phyloP scores from a whole-genome alignment of 2,113 vertebrate species.

The Trogon melanurus region DNA sequence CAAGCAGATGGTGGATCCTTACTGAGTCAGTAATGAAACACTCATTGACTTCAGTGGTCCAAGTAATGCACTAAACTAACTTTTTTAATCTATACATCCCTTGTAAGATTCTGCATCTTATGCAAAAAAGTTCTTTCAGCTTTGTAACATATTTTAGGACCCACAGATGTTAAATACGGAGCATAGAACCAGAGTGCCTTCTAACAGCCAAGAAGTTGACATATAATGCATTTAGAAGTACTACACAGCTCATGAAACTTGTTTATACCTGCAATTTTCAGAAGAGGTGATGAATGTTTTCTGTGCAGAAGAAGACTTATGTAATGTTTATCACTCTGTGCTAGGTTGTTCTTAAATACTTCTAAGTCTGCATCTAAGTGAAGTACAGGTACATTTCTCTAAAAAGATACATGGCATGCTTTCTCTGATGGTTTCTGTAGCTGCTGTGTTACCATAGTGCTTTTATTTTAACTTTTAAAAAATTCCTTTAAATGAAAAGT shows the following conservation, averaged over 20 bases:
- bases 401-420: neutral
- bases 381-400: neutral
- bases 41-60: neutral
- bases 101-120: neutral
- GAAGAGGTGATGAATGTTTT: neutral
- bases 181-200: neutral
- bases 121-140: neutral
- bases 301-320: neutral
- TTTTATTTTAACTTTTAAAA: constrained; percentile 30
- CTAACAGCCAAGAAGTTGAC: neutral
- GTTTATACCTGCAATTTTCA: neutral
- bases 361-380: neutral
- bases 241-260: neutral
- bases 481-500: constrained; percentile 21
- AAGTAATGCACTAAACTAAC: neutral
- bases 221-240: neutral
- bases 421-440: constrained; percentile 3
- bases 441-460: neutral
- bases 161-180: neutral
- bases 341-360: neutral
- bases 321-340: neutral
- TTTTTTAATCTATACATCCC: neutral
- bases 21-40: neutral
- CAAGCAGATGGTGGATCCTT: neutral
- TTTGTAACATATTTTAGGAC: neutral